Percentiles rank a stretch among this genome's conserved stretches.
Evolutionary conservation across 2,113 vertebrate genomes (phyloP).

Genomic region (Oceanites oceanicus): DNA sequence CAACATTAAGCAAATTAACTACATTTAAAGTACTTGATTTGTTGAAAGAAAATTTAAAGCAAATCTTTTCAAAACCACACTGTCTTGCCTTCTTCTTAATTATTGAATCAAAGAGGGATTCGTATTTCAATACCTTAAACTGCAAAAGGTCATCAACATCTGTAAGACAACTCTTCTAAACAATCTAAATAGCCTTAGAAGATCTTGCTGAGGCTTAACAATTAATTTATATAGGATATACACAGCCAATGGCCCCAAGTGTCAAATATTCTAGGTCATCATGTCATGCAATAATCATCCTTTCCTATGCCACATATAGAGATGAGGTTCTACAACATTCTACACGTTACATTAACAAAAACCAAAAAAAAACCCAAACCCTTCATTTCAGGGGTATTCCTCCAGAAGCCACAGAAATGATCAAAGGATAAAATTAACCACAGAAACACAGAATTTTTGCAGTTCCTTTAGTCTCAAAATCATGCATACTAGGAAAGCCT

Average conservation of each 20-base stretch:
- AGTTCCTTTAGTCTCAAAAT: not conserved
- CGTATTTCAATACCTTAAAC: not conserved
- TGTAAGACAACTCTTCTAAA: not conserved
- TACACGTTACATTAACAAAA: not conserved
- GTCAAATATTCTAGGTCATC: not conserved
- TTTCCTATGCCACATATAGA: not conserved
- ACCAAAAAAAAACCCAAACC: not conserved
- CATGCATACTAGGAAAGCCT: accelerated
- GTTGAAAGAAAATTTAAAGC: not conserved
- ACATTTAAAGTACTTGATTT: not conserved
- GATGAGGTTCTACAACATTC: not conserved
- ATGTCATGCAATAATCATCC: not conserved
- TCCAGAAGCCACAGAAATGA: not conserved
- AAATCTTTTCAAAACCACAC: not conserved
- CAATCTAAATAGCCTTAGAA: not conserved
- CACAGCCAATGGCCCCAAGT: not conserved
- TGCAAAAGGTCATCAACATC: not conserved
- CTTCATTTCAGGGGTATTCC: not conserved
- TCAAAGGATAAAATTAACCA: not conserved
- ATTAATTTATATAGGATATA: not conserved
- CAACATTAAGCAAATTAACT: not conserved
- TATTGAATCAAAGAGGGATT: not conserved
- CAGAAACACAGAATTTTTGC: not conserved
- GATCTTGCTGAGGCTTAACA: not conserved
- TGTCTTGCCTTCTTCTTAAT: not conserved